phyloP scores from a whole-genome alignment of 2,113 vertebrate species.

The Orycteropus afer region DNA sequence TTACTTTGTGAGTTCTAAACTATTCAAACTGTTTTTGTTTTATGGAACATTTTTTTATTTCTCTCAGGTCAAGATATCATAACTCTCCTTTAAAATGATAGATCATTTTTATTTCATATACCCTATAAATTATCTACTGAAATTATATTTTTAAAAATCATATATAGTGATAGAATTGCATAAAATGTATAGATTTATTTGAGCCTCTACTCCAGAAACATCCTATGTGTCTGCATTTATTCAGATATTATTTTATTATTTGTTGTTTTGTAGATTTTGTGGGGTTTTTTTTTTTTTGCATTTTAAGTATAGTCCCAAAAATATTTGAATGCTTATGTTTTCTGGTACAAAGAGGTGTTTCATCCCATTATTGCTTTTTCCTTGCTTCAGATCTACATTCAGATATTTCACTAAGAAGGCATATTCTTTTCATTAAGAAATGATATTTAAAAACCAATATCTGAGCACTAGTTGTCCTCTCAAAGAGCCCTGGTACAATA shows the following conservation, averaged over 20 bases:
- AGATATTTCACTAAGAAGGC: background rate
- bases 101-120: conserved; percentile 5
- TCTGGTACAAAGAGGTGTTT: background rate
- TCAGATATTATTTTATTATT: background rate
- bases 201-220: background rate
- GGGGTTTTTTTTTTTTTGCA: background rate
- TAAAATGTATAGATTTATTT: background rate
- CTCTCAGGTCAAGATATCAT: background rate
- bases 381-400: background rate
- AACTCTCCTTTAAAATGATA: background rate
- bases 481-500: too few relatives aligned
- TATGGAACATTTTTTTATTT: background rate
- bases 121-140: background rate
- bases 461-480: too few relatives aligned
- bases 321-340: background rate
- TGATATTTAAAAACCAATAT: too few relatives aligned
- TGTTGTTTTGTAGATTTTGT: background rate
- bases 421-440: background rate
- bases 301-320: background rate
- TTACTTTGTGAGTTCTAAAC: background rate
- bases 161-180: too few relatives aligned
- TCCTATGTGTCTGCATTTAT: background rate
- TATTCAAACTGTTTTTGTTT: background rate
- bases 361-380: background rate
- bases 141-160: too few relatives aligned